Evolutionary conservation across 2,113 vertebrate genomes (phyloP), one percentile per base, ranked within the genome.

Genomic region (Himantopus leucocephalus): DNA sequence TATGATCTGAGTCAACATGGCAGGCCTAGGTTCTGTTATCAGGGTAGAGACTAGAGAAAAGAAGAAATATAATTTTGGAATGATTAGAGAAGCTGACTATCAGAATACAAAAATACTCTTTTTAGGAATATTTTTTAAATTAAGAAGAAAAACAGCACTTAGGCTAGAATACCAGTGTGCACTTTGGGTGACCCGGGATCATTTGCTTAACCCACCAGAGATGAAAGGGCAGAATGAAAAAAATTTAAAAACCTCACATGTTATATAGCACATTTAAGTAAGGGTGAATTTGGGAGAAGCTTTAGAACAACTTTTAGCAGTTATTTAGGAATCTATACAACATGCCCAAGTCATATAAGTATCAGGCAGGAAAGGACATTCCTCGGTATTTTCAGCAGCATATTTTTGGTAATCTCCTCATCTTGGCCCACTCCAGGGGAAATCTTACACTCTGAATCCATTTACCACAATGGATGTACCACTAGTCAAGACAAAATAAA

Each of bases 191-290:
- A 55, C 10, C 13, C 3, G 1, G 45, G 29, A 30, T 7, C 23
- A 2, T 43, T 70, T 64, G 45, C 11, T 84, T 77, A 76, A 88
- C 29, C 9, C 37, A 66, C 2, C 16, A 39, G 53, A 41, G 45
- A 22, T 8, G 41, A 60, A 73, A 79, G 16, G 14, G 27, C 2
- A 80, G 27, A 8, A 18, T 34, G 30, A 76, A 79, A 64, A 5
- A 18, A 2, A 18, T 48, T 39, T 22, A 1, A 15, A 77, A 83
- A 87, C 3, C 0, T 1, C 12, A 15, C 21, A 79, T 0, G 0
- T 45, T 39, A 32, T 6, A 26, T 10, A 27, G 27, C 3, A 37
- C 6, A 23, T 74, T 66, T 62, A 53, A 73, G 19, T 8, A 73
- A 8, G 41, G 12, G 48, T 37, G 9, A 77, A 77, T 41, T 0